Evolutionary conservation across 2,113 vertebrate genomes (phyloP), one percentile per base, ranked within the genome.

Genomic region (Numenius arquata): DNA sequence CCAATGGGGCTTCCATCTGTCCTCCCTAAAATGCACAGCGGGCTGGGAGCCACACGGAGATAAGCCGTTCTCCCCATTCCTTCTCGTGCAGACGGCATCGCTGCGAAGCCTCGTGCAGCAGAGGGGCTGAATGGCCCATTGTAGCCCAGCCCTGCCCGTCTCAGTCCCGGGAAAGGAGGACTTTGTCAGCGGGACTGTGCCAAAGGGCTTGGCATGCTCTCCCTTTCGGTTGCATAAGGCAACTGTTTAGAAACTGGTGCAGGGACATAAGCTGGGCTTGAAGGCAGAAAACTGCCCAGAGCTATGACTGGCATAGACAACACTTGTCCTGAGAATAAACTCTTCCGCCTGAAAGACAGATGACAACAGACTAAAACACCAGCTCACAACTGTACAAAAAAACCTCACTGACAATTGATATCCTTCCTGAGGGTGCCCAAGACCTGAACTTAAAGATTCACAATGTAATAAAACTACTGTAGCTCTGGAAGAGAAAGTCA

Each of bases 1-100:
- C 94, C 91, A 85, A 15, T 95, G 91, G 91, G 95, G 74, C 81
- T 96, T 95, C 93, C 94, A 96, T 96, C 96, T 94, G 94, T 93
- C 94, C 41, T 29, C 67, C 89, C 87, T 82, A 58, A 94, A 93
- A 85, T 6, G 75, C 71, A 40, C 3, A 20, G 58, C 2, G 3
- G 77, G 81, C 75, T 94, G 74, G 63, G 50, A 68, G 91, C 80
- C n/a, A 30, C 7, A 5, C 55, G 45, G 83, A 92, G 32, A 85
- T 45, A 27, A 85, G 59, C 50, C 8, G 0, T 74, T 81, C 74
- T 85, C 8, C 0, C 29, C 2, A 8, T 9, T 78, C 23, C 30
- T 85, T 40, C 66, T 72, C 3, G 0, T 40, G 58, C 62, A 89
- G 83, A 71, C 4, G 0, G 22, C 45, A 17, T 47, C 4, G 4